Conservation (phyloP, 2,113 vertebrate genomes). For the Paramisgurnus dabryanus region DNA sequence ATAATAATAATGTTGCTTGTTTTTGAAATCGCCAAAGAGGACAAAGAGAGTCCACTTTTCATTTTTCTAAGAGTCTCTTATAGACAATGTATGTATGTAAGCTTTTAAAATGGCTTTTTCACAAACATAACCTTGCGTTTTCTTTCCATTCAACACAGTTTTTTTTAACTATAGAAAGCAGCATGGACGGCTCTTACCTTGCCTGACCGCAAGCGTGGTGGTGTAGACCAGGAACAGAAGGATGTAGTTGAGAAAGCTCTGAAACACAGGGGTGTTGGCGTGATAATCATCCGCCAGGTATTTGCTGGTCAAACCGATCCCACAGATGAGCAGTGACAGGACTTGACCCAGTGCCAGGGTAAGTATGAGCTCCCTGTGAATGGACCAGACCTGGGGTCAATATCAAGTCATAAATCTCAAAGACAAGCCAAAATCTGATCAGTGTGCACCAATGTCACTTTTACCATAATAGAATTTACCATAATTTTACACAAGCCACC, state of each 20-base stretch:
- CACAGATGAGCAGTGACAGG: slow-evolving; percentile 91
- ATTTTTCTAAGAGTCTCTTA: slow-evolving; percentile 2
- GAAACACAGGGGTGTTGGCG: slow-evolving; percentile 94
- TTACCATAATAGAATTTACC: too few relatives aligned
- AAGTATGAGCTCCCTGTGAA: slow-evolving; percentile 87
- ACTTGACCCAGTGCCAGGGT: slow-evolving; percentile 92
- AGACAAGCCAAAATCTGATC: background rate
- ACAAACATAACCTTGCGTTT: background rate
- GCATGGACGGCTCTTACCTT: slow-evolving; percentile 79
- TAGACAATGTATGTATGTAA: background rate
- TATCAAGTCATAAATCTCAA: background rate
- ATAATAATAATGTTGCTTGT: too few relatives aligned
- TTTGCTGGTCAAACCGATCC: slow-evolving; percentile 92
- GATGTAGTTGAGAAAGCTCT: slow-evolving; percentile 97
- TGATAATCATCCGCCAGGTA: slow-evolving; percentile 94
- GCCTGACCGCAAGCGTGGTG: slow-evolving; percentile 91
- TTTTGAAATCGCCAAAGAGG: background rate
- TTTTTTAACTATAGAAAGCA: background rate
- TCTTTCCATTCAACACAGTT: slow-evolving; percentile 11
- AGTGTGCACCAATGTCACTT: too few relatives aligned
- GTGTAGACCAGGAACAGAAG: slow-evolving; percentile 96
- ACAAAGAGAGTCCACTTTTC: background rate
- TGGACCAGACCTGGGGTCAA: slow-evolving; percentile 22
- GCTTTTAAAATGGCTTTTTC: background rate
- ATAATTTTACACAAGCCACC: too few relatives aligned